Base-by-base conservation (phyloP, 2,113 vertebrate genomes). In the Cavia porcellus region DNA sequence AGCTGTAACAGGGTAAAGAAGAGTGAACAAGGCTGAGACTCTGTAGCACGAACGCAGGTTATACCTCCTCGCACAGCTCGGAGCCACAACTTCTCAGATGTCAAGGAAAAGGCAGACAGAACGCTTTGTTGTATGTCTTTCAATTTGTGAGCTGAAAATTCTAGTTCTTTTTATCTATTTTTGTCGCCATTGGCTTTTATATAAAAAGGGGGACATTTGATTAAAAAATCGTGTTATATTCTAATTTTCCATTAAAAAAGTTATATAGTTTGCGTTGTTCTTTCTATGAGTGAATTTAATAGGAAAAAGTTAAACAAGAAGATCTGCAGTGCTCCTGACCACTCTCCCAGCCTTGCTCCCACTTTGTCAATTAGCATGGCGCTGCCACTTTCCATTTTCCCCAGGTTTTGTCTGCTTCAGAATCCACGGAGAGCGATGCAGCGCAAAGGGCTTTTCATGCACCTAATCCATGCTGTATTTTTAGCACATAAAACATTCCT, bases 1-100 rank as follows among this genome's bases (percentile, higher is more conserved):
- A 97, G 95, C 32, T 90, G 55, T 91, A 83, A 96, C 35, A 86
- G 19, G 86, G 72, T 79, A 97, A 92, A 94, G 94, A 86, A 94
- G 80, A 95, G 66, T 52, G 52, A 20, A 28, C 66, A 93, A 93
- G 50, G 93, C 83, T 92, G 17, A 61, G 45, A 42, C 3, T 42
- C 62, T 42, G 35, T 72, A 6, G 7, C 42, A 89, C 66, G 82
- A 93, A 68, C 89, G 94, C 90, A 75, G 50, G 42, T 91, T 95
- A 66, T 68, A 50, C 0, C 10, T 82, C 11, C 2, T 12, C 94
- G 83, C 50, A 74, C 32, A 89, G 24, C 81, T 92, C 92, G 92
- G 57, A 80, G n/a, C 82, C 90, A 28, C 12, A 20, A 88, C 59
- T 88, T 70, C 68, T 93, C 28, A 68, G 92, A 61, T 92, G 86